Base-by-base conservation (phyloP, 2,888 invertebrate species). In the Drosophila anomelani region DNA sequence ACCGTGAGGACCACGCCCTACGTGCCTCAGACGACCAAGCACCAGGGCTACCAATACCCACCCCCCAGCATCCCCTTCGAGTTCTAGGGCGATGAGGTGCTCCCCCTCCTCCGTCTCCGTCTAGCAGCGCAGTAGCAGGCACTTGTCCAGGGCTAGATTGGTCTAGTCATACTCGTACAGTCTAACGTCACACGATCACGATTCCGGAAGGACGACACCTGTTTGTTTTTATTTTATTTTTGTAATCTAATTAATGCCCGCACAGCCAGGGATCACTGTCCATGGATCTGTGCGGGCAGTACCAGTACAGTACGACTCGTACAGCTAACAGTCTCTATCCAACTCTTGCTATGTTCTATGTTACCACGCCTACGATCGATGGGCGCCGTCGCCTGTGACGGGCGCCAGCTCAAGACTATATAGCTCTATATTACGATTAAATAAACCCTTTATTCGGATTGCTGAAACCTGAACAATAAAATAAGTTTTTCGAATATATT, bases 61-160 rank as follows among this genome's bases (percentile, higher is more conserved):
- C 72, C 39, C 61, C 91, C 92, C 70, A 87, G 75, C 64, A 75
- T 89, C 78, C 88, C 91, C 63, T 91, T 92, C 75, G 79, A 81
- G 44, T 92, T 87, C 80, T 92, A 91, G 85, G 63, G 36, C 34
- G 51, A 36, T 36, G 51, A 53, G 51, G 51, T 53, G 51, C 51
- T 53, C 36, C 51, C 7, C 32, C 57, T 61, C 57, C 23, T 6
- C 53, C 53, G 53, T 77, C 74, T 68, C 75, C 79, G 89, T 89
- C 90, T 90, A 91, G 89, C 89, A 85, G 89, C 86, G 79, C 89
- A 90, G 81, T 85, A 85, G 78, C 85, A 90, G 85, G 83, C 79
- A 83, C 85, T 90, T 88, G 81, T 91, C 91, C 88, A 91, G 88
- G 92, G 92, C 92, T 92, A 91, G 92, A 91, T 91, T 88, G 85